Evolutionary conservation across 2,888 invertebrate species (phyloP), one percentile per base, ranked within the genome.

Genomic region (Caenorhabditis auriculariae): DNA sequence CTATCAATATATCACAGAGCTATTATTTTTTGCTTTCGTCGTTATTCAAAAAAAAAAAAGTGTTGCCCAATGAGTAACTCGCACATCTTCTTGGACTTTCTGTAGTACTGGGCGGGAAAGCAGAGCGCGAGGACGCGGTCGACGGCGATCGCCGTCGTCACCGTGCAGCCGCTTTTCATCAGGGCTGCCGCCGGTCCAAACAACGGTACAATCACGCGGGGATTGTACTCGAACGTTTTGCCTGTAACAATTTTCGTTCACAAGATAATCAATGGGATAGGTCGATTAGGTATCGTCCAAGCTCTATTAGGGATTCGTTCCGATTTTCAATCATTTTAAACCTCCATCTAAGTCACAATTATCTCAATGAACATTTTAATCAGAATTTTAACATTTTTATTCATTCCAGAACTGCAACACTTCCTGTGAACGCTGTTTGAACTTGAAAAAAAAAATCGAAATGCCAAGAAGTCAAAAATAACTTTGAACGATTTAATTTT

Each of bases 121-220:
- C 56, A 64, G 27, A 64, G 49, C 19, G 64, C 64, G 15, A 60
- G 24, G 39, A 64, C 50, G 17, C 64, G 51, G 42, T 64, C 64
- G 26, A 60, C 27, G 1, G 64, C 64, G 5, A 64, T 64, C 23
- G 60, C 59, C 12, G 64, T 60, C 2, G 64, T 64, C 19, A 64
- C 50, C 1, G 64, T 64, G 32, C 64, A 64, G 12, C 64, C 64
- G n/a, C 52, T 52, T 46, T 64, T 64, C 64, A 64, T 64, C 24
- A 64, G 50, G 1, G 64, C 51, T 1, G 64, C 64, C 2, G 64
- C 57, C 2, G 64, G 64, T 21, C 60, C 60, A 28, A 48, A 54
- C 15, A 64, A 41, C 26, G 53, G 55, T 9, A 64, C 55, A 17
- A 64, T 56, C 26, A 53, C 28, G 3, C 28, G 32, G 2, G 64